Evolutionary conservation across 2,888 invertebrate species (phyloP), one percentile per base, ranked within the genome.

Genomic region (Drosophila atripex): DNA sequence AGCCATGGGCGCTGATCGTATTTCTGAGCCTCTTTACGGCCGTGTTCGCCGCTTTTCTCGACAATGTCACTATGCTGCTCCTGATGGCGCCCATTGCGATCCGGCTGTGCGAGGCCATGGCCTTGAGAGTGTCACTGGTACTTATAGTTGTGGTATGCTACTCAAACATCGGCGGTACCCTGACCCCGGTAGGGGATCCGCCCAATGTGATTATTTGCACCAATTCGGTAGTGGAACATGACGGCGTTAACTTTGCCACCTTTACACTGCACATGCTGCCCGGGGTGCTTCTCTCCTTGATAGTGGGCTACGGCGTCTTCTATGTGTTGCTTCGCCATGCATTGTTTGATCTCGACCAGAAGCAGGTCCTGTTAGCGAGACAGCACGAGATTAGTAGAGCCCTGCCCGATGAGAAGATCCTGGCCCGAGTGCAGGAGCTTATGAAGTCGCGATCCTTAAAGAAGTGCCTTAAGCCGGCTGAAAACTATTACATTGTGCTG

Each of bases 181-280:
- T 96, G 12, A 98, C 98, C 0, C 97, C 97, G 0, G 95, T 98
- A 1, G 97, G 98, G 0, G 98, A 98, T 90, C 98, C 97, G 0
- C 97, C 97, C 77, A 91, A 91, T 71, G 88, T 91, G 28, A 88
- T 91, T 0, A 90, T 92, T 23, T 89, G 89, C 32, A 89, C 90
- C 7, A 89, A 91, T 58, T 16, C 57, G 0, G 76, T 75, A 38
- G 79, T 90, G 1, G 18, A 64, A 0, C 56, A 56, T 2, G 69
- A 72, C 46, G 95, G 95, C 5, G 94, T 97, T 8, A 94, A 94
- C 80, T 98, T 98, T 90, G 93, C 94, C 0, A 93, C 92, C 0
- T 98, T 97, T 89, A 95, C 95, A 0, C 72, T 95, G 0, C 97
- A 98, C 90, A 96, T 97, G 96, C 92, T 94, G 0, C 90, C 95